These are phyloP conservation scores for Pogonomyrmex californicus DNA, from an alignment of 1,140 invertebrate species.

Conservation along the genomic window DNA sequence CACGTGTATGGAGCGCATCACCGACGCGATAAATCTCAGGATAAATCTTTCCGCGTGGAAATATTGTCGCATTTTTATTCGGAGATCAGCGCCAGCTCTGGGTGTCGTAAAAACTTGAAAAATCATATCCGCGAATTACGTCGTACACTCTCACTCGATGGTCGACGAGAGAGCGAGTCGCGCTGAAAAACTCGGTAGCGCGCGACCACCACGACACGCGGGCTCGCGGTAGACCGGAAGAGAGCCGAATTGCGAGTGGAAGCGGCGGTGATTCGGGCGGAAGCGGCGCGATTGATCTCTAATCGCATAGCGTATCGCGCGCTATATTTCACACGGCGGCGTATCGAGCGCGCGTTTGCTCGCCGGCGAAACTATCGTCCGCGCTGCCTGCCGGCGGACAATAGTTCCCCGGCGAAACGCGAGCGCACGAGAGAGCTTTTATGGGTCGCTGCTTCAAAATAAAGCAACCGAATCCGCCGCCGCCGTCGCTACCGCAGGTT, in stretches of 20 bases:
- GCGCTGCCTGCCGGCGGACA: conserved; percentile 14
- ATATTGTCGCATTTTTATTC: neutral
- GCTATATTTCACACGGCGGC: conserved; percentile 57
- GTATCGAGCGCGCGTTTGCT: conserved; percentile 42
- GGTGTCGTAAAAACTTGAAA: neutral
- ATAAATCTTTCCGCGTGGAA: neutral
- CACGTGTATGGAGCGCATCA: too few relatives aligned
- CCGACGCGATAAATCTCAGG: too few relatives aligned
- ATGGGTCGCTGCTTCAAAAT: conserved; percentile 80
- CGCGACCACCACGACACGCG: neutral
- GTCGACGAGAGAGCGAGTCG: neutral
- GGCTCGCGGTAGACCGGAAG: conserved; percentile 29
- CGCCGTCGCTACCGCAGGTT: conserved; percentile 47
- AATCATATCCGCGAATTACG: neutral
- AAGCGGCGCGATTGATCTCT: conserved; percentile 63
- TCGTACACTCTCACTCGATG: neutral
- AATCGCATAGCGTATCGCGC: conserved; percentile 60
- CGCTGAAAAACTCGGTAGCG: neutral
- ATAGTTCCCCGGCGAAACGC: conserved; percentile 24
- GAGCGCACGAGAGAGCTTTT: conserved; percentile 68
- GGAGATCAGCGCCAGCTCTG: neutral
- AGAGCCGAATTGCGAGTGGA: conserved; percentile 50
- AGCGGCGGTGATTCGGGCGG: conserved; percentile 52
- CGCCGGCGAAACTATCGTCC: conserved; percentile 25
- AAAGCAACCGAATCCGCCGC: conserved; percentile 76